Base-by-base conservation (phyloP, 2,888 invertebrate genomes). In the Torymus aiolomorphi region DNA sequence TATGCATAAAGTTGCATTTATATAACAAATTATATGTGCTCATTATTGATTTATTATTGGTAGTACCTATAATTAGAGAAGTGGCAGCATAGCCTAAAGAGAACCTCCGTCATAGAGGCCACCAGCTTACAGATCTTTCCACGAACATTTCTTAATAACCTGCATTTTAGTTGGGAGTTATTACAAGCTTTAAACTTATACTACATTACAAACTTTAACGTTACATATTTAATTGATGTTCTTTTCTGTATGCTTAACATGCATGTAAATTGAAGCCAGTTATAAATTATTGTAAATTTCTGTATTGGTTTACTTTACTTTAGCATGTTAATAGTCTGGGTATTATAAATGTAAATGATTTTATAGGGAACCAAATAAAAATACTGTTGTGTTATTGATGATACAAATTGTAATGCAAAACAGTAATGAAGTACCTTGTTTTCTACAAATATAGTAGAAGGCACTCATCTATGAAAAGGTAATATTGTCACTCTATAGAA, bases 71-170 rank as follows among this genome's bases (percentile, higher is more conserved):
- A 92, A 89, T 92, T 92, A 88, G 92, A 91, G 90, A 92, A 91
- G 91, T 93, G 93, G 92, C 94, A 94, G 93, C 94, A 94, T 88
- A 93, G 92, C 90, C 93, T 94, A 92, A 93, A 93, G 90, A 94
- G 93, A 89, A 94, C 93, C 91, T 94, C 94, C 91, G 94, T 92
- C 91, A 94, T 92, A 89, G 94, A 93, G 91, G 94, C 93, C 91
- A 94, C 93, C 91, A 94, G 92, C 91, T 93, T 93, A 88, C 94
- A 92, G 91, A 94, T 91, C 91, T 94, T 94, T 88, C 93, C 93
- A 90, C 93, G 93, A 88, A 94, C 91, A 91, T 92, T 93, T 93
- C 93, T 93, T 89, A 93, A 89, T 89, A 92, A 91, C 92, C 93
- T 93, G 91, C 85, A 87, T 90, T 88, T 89, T 88, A 88, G 87